Evolutionary conservation across 1,140 invertebrate genomes (phyloP).

Genomic region (Megalopta genalis): DNA sequence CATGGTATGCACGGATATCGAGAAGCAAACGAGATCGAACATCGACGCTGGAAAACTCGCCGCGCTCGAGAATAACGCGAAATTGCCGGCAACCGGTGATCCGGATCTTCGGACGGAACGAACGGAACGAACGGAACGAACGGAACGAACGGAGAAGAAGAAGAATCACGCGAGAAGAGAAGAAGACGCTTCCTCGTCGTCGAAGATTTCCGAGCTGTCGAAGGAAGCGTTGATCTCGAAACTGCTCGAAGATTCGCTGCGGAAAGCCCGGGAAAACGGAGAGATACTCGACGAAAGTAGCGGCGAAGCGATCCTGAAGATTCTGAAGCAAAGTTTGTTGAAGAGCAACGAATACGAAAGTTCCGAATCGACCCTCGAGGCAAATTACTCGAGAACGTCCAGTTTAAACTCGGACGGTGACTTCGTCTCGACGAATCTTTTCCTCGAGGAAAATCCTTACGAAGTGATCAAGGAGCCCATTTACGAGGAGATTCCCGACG

Average conservation of each 20-base stretch:
- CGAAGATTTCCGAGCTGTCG: conserved; percentile 55
- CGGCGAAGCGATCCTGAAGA: conserved; percentile 76
- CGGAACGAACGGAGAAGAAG: conserved; percentile 22
- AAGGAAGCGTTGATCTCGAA: conserved; percentile 77
- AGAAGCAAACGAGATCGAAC: conserved; percentile 21
- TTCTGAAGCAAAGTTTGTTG: conserved; percentile 75
- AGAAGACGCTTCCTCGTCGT: conserved; percentile 3
- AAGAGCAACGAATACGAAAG: conserved; percentile 73
- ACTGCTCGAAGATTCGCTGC: conserved; percentile 75
- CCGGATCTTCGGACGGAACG: conserved; percentile 18
- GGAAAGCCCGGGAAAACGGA: conserved; percentile 74
- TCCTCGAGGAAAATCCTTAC: conserved; percentile 85
- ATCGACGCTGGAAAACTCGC: conserved; percentile 10
- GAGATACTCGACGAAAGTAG: conserved; percentile 75
- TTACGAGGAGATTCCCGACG: conserved; percentile 92
- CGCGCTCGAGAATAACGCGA: conserved; percentile 10
- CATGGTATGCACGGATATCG: background rate
- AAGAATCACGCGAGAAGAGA: conserved; percentile 44
- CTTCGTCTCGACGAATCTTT: conserved; percentile 71
- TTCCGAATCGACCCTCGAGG: conserved; percentile 71
- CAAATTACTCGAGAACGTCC: conserved; percentile 74
- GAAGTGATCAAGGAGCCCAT: conserved; percentile 92
- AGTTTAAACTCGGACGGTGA: conserved; percentile 75
- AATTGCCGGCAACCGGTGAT: conserved; percentile 7
- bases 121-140: too few relatives aligned